phyloP scores from a whole-genome alignment of 2,888 invertebrate genomes.

The Colletes collaris region DNA sequence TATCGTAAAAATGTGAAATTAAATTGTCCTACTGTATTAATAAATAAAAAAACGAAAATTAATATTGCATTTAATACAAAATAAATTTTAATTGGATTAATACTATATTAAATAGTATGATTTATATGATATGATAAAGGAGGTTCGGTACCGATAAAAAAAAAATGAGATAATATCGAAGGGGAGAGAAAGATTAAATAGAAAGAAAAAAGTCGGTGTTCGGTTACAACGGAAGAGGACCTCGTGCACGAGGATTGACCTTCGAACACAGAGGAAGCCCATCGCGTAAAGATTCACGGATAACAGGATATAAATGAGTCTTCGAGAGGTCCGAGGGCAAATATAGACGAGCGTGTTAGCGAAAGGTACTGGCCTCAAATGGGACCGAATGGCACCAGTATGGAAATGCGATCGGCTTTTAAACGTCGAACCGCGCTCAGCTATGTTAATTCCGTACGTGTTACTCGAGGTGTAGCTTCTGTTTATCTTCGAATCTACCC shows the following conservation, averaged over 20 bases:
- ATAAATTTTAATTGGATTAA: too few species aligned
- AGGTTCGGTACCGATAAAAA: not conserved
- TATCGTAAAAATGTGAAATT: too few species aligned
- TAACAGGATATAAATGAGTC: slow-evolving; percentile 77
- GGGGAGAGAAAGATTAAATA: not conserved
- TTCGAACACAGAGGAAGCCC: slow-evolving; percentile 56
- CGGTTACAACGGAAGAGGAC: slow-evolving; percentile 40
- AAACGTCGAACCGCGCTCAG: slow-evolving; percentile 76
- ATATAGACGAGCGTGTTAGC: slow-evolving; percentile 74
- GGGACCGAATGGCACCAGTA: slow-evolving; percentile 78
- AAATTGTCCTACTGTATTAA: too few species aligned
- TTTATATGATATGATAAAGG: too few species aligned
- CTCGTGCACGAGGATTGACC: slow-evolving; percentile 34
- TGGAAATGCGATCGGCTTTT: slow-evolving; percentile 80
- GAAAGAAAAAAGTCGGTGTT: slow-evolving; percentile 8
- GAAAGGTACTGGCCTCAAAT: slow-evolving; percentile 65
- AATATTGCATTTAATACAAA: too few species aligned
- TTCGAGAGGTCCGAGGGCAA: slow-evolving; percentile 73
- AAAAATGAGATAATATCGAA: not conserved
- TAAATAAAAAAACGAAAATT: too few species aligned
- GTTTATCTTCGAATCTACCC: slow-evolving; percentile 80
- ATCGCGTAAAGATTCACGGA: slow-evolving; percentile 72
- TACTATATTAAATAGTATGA: not conserved
- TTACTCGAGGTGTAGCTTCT: slow-evolving; percentile 81
- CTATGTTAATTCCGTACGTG: slow-evolving; percentile 80